Conservation (phyloP, 2,888 invertebrate species). For the Octonoba sinensis region DNA sequence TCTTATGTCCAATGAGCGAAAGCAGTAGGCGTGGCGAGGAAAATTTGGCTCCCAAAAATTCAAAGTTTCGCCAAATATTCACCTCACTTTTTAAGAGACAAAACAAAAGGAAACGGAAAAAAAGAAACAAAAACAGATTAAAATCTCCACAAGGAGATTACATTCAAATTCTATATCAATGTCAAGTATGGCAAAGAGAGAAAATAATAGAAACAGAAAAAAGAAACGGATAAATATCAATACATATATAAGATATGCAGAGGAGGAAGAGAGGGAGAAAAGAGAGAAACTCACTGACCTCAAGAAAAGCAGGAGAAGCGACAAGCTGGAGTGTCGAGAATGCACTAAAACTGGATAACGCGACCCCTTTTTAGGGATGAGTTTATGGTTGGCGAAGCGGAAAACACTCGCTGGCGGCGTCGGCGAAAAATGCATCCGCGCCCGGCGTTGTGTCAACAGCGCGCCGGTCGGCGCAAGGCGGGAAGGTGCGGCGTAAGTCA, state of each 20-base stretch:
- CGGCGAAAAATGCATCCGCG: constrained; percentile 58
- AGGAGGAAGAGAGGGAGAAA: background rate
- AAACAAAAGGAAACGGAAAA: too few species aligned
- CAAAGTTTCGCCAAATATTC: constrained; percentile 9
- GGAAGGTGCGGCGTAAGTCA: constrained; percentile 46
- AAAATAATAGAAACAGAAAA: too few species aligned
- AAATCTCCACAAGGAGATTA: background rate
- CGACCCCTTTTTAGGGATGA: constrained; percentile 40
- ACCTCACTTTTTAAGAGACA: background rate
- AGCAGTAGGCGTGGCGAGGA: constrained; percentile 51
- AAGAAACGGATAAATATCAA: background rate
- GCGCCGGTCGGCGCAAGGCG: constrained; percentile 38
- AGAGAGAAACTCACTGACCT: constrained; percentile 48
- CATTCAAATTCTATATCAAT: too few species aligned
- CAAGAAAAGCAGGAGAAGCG: constrained; percentile 7
- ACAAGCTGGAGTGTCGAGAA: constrained; percentile 21
- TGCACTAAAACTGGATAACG: constrained; percentile 27
- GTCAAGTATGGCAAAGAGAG: too few species aligned
- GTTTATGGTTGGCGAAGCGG: constrained; percentile 55
- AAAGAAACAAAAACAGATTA: background rate
- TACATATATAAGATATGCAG: constrained; percentile 22
- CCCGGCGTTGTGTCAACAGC: constrained; percentile 57
- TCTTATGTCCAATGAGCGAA: constrained; percentile 46
- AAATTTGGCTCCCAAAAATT: constrained; percentile 28
- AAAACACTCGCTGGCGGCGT: constrained; percentile 56